These are phyloP conservation scores for Octopus sinensis DNA, from an alignment of 1,140 invertebrate species.

Conservation along the genomic window DNA sequence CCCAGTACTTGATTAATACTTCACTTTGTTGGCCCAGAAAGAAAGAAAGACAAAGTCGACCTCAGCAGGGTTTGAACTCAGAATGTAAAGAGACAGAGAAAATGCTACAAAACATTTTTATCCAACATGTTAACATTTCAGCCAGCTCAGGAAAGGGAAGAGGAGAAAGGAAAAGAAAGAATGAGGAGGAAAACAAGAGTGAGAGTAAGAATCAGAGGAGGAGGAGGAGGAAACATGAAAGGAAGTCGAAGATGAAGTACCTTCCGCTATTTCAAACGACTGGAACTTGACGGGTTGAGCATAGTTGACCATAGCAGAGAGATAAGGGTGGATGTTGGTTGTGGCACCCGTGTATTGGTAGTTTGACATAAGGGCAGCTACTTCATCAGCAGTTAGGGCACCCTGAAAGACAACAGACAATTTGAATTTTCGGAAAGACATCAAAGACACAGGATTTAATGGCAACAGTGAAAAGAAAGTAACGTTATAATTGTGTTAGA, in stretches of 20 bases:
- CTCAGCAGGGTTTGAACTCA: no score
- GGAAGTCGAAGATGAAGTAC: constrained; percentile 60
- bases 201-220: not conserved
- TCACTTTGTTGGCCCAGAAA: no score
- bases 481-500: no score
- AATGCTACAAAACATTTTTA: no score
- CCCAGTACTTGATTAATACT: no score
- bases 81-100: no score
- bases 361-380: constrained; percentile 62
- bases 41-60: no score
- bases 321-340: constrained; percentile 96
- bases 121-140: no score
- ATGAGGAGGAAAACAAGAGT: not conserved
- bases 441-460: no score
- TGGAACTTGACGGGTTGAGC: constrained; percentile 98
- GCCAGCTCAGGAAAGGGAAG: not conserved
- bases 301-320: constrained; percentile 99
- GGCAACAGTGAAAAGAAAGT: no score
- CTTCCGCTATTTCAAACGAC: constrained; percentile 93
- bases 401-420: constrained; percentile 29
- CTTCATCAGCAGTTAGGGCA: constrained; percentile 63
- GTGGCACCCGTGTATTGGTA: constrained; percentile 93
- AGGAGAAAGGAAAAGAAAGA: not conserved
- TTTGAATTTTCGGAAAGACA: no score
- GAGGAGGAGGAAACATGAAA: not conserved